Evolutionary conservation across 1,140 invertebrate species (phyloP), one percentile per base, ranked within the genome.

Genomic region (Batillaria attramentaria): DNA sequence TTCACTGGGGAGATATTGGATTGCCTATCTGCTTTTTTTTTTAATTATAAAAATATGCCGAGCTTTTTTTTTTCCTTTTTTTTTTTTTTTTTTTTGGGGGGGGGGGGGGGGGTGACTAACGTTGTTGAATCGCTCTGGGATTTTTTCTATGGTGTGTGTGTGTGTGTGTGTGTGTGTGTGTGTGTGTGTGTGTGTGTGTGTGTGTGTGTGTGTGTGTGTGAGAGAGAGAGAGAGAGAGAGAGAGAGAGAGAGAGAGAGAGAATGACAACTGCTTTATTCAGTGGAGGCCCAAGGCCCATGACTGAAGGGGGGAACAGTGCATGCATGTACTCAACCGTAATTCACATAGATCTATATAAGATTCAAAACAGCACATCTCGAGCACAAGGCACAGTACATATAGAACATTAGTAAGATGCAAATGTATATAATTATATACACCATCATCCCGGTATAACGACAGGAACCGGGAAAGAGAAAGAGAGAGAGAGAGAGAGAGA

Each of bases 161-260:
- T 62, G 57, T 16, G 57, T 62, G n/a, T 62, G 57, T 62, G 57
- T 62, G 57, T 62, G n/a, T 62, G 57, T 28, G 10, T 16, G n/a
- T 16, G 57, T 28, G n/a, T 62, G 10, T 62, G 57, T 62, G 57
- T 28, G 6, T 60, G 24, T 28, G 57, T 20, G 24, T 6, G 20
- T 60, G 5, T 20, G 57, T n/a, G 5, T 8, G 8, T n/a, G 4
- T 6, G 57, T 13, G 20, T 13, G 57, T 13, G 20, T n/a, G 57
- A 60, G 8, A 60, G 57, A n/a, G 24, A 60, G 57, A 60, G 24
- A 60, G 8, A 60, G 57, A 60, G 8, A 60, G 24, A 60, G 57
- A 60, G 20, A 60, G 24, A 60, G 57, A 60, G 57, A 60, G 20
- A 60, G 24, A 60, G 20, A 60, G 57, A 60, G 6, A 60, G 57